These are phyloP conservation scores for Hecatera dysodea DNA, from an alignment of 2,888 invertebrate species.

Conservation along the genomic window DNA sequence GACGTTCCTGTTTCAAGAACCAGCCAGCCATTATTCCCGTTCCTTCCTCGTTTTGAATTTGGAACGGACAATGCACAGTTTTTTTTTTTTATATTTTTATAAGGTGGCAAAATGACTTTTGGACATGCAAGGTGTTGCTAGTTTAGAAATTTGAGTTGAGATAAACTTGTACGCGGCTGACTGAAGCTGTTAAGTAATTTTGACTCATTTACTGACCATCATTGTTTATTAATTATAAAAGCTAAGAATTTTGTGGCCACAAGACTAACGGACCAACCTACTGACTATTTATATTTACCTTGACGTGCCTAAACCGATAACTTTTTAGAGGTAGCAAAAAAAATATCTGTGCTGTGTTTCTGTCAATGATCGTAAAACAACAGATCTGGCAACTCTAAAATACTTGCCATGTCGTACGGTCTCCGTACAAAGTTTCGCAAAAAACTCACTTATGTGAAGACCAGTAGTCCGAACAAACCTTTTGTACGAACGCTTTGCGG, in stretches of 20 bases:
- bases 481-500: conserved; percentile 75
- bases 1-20: conserved; percentile 88
- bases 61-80: conserved; percentile 86
- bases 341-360: neutral
- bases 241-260: neutral
- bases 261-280: neutral
- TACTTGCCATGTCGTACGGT: conserved; percentile 44
- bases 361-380: conserved; percentile 1
- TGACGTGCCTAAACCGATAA: neutral
- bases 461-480: conserved; percentile 82
- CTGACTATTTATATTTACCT: neutral
- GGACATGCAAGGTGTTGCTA: conserved; percentile 79
- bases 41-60: conserved; percentile 89
- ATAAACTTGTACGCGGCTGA: neutral
- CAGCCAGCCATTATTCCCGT: conserved; percentile 87
- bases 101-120: conserved; percentile 80
- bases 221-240: neutral
- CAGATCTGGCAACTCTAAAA: conserved; percentile 53
- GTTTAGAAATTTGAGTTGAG: conserved; percentile 14
- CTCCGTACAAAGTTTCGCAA: conserved; percentile 56
- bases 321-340: neutral
- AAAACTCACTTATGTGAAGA: conserved; percentile 82
- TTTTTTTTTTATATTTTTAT: conserved; percentile 68
- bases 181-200: neutral
- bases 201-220: neutral